These are phyloP conservation scores for Castor canadensis DNA, from an alignment of 2,113 vertebrate species.

Conservation along the genomic window DNA sequence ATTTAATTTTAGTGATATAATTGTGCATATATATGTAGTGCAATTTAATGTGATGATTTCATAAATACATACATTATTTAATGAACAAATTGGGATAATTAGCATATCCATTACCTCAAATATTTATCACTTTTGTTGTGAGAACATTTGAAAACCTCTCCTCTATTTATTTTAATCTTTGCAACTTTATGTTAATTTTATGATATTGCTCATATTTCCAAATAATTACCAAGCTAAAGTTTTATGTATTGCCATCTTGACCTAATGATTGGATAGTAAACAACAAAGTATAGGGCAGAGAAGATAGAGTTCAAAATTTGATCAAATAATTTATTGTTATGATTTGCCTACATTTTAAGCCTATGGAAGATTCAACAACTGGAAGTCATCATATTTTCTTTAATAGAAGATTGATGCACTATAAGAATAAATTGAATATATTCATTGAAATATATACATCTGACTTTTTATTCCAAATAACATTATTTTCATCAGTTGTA, in stretches of 20 bases:
- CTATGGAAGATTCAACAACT: not conserved
- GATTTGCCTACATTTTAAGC: not conserved
- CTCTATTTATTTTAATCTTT: not conserved
- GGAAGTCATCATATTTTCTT: not conserved
- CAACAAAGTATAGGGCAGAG: not conserved
- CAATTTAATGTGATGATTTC: not conserved
- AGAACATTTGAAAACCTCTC: not conserved
- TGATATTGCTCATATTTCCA: constrained; percentile 27
- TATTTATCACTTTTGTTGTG: not conserved
- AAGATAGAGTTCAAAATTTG: not conserved
- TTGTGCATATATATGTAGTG: not conserved
- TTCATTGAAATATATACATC: not conserved
- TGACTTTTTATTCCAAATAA: not conserved
- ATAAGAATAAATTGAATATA: not conserved
- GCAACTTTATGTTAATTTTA: not conserved
- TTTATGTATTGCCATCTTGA: constrained; percentile 44
- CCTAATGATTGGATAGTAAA: not conserved
- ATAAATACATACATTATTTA: not conserved
- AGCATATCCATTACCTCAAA: not conserved
- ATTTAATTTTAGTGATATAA: not conserved
- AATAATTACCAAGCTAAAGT: not conserved
- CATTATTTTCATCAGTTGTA: not conserved
- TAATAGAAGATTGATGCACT: not conserved
- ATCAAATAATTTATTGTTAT: not conserved
- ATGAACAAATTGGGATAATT: not conserved